Evolutionary conservation across 1,140 invertebrate species (phyloP), one percentile per base, ranked within the genome.

Genomic region (Magallana gigas): DNA sequence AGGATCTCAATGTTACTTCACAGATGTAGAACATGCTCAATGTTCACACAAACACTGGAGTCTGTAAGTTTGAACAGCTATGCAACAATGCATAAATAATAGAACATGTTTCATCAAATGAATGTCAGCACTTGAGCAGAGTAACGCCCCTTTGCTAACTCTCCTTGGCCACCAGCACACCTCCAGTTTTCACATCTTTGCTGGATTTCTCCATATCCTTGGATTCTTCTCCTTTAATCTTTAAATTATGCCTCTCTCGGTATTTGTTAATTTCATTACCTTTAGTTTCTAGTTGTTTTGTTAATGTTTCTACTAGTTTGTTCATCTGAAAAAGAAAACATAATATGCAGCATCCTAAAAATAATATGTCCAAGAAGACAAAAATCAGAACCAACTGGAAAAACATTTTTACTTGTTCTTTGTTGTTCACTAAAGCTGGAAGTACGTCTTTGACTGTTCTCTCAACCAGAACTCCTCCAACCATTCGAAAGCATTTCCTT

Each of bases 391-490:
- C 14, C 14, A 18, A 16, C 2, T 16, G 18, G 14, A 18, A 64
- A 16, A 16, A 64, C 18, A 14, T 14, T 64, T 18, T 56, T 83
- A 97, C 97, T 95, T 97, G 97, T 91, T 98, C 97, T 94, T 96
- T 96, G 94, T 98, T 99, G 86, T 96, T 96, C 76, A 96, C 94
- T 85, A 99, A 95, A 85, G 97, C 97, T 48, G 98, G 98, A 90
- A 99, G 94, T 23, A 99, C 97, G 90, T 98, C 98, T 93, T 97
- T 97, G 0, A 99, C 98, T 36, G 97, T 98, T 91, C 97, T 96
- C 95, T 99, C 98, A 90, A 98, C 98, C 68, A 99, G 95, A 81
- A 99, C 97, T 16, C 98, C 98, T 59, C 98, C 98, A 89, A 99
- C 97, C 96, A 99, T 97, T 92, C 98, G 96, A 93, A 97, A 99